Evolutionary conservation across 2,113 vertebrate species (phyloP), one percentile per base, ranked within the genome.

Genomic region (Saccopteryx leptura): DNA sequence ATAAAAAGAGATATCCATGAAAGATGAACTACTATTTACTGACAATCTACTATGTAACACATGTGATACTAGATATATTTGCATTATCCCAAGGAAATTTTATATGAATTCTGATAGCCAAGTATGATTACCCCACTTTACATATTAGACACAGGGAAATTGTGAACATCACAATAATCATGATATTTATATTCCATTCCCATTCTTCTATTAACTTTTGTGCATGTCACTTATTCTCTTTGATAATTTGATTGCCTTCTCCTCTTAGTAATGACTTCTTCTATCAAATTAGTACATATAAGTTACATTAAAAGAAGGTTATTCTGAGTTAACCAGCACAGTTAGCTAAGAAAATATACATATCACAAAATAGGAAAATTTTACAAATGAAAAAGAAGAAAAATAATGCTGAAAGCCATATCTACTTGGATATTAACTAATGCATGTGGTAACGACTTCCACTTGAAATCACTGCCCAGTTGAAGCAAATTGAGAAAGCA

Each of bases 11-110:
- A 80, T 1, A 93, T 54, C 52, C 31, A 33, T 56, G 28, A 75
- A 31, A 21, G 28, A 72, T 66, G 24, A 89, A 58, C 14, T 92
- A 89, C 54, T 86, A 85, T 61, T 66, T 96, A 26, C 28, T 80
- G 28, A 95, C 12, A 75, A 58, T 15, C 52, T 19, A n/a, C 7
- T 81, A 21, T 46, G 46, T 90, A 68, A 56, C 26, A 61, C 56
- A 82, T 71, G 71, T 65, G n/a, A 26, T 68, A 82, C 2, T 33
- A 80, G 28, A 75, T 24, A 31, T 74, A 87, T 54, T 52, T 91
- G 4, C 4, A 81, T 39, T 24, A 63, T 48, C 12, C 66, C 26
- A 91, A 14, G 31, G 33, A 56, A 69, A 63, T 76, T 71, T 12
- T 56, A 33, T 56, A 71, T 39, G 5, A 33, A 75, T 88, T 94